Conservation (phyloP, 2,113 vertebrate genomes). For the Falcunculus frontatus region DNA sequence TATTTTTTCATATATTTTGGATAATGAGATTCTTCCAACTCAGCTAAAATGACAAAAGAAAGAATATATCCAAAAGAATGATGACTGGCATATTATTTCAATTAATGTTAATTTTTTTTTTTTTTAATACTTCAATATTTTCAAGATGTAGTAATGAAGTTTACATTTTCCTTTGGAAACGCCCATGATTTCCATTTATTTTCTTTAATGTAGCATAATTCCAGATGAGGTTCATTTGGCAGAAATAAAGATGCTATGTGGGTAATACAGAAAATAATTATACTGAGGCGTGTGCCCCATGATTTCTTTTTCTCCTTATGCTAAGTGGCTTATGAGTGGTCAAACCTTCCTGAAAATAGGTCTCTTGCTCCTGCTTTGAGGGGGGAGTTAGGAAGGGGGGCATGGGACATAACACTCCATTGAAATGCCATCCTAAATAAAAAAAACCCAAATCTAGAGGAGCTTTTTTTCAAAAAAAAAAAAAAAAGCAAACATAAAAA, state of each 20-base stretch:
- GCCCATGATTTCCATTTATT: neutral
- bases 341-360: neutral
- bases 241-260: neutral
- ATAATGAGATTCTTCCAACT: neutral
- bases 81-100: neutral
- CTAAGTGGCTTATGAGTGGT: neutral
- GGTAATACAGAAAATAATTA: neutral
- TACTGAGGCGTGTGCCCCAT: neutral
- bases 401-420: fast-evolving
- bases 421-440: neutral
- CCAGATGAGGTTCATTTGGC: neutral
- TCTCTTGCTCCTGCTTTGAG: fast-evolving
- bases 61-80: neutral
- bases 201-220: neutral
- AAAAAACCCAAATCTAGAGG: neutral
- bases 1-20: neutral
- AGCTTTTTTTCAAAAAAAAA: neutral
- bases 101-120: neutral
- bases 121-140: neutral
- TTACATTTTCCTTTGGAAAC: neutral
- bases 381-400: fast-evolving
- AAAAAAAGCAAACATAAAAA: neutral
- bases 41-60: neutral
- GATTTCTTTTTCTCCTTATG: neutral
- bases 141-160: neutral